Conservation (phyloP, 2,888 invertebrate genomes). For the Calliopum simillimum region DNA sequence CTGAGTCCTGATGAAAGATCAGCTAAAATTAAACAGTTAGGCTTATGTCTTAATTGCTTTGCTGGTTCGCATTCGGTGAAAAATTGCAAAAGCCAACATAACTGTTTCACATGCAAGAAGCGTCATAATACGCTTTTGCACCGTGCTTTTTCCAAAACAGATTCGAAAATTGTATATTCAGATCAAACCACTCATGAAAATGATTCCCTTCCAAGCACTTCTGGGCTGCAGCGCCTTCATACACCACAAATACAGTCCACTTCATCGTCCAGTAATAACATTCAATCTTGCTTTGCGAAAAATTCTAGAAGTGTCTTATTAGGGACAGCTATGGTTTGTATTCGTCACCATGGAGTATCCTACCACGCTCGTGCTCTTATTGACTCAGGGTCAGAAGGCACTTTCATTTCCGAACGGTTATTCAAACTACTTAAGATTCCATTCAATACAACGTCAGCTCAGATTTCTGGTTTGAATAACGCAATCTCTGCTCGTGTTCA, state of each 20-base stretch:
- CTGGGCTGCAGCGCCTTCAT: not conserved
- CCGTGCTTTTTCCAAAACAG: not conserved
- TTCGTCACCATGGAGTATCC: not conserved
- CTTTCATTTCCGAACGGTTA: constrained; percentile 36
- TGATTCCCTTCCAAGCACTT: not conserved
- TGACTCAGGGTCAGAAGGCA: constrained; percentile 39
- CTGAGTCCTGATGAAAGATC: constrained; percentile 20
- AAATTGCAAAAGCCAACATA: constrained; percentile 28
- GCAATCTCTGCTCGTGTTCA: constrained; percentile 13
- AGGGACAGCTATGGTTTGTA: constrained; percentile 28
- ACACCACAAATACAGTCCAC: constrained; percentile 18
- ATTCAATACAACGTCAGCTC: constrained; percentile 19
- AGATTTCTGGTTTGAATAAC: constrained; percentile 8
- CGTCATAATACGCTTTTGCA: constrained; percentile 35
- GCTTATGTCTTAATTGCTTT: constrained; percentile 29
- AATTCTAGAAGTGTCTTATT: constrained; percentile 18
- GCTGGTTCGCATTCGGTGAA: too few relatives aligned
- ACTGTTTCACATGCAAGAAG: constrained; percentile 21
- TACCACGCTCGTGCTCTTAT: constrained; percentile 31
- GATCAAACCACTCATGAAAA: not conserved
- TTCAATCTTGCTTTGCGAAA: constrained; percentile 23
- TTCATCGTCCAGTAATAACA: not conserved
- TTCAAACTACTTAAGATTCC: constrained; percentile 31
- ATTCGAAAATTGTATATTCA: too few relatives aligned
- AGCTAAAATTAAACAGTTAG: constrained; percentile 20